Base-by-base conservation (phyloP, 2,888 invertebrate species). In the Busseola fusca region DNA sequence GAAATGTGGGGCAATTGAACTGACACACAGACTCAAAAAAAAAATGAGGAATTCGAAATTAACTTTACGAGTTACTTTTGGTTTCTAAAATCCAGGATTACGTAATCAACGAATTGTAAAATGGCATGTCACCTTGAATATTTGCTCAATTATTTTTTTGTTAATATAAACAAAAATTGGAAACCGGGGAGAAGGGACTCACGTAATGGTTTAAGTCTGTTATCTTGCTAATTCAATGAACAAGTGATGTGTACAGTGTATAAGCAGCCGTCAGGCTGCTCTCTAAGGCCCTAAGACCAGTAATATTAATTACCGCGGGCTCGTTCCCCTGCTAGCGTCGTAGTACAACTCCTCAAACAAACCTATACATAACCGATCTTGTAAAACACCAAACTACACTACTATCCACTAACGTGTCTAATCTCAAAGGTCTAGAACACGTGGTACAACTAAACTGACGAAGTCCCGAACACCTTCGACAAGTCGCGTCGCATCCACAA, bases 281-380 rank as follows among this genome's bases (percentile, higher is more conserved):
- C 21, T 65, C 3, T 6, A 12, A 63, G 6, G 27, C 16, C 25
- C 21, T 16, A 40, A 40, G 14, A 57, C 16, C 18, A 59, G n/a
- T 18, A 9, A 25, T 25, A 12, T 42, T 45, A 45, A 27, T 62
- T 9, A 27, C 27, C 30, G 48, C 14, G 48, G 42, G 21, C 98
- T 98, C 9, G 96, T 96, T 86, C 97, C 97, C 59, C 96, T 97
- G 76, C 96, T 96, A 1, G 96, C 93, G 83, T 97, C 97, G 86
- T 97, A 97, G 92, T 96, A 97, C 91, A 97, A 97, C 0, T 97
- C 96, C 57, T 97, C 97, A 18, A 96, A 80, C 97, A 98, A 48
- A 48, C 48, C 89, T 97, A 97, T 97, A 88, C 97, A 97, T 0
- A 97, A 94, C 7, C 97, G 97, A 9, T 18, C 14, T 34, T 34